Base-by-base conservation (phyloP, 2,113 vertebrate genomes). In the Leptobrachium leishanense region DNA sequence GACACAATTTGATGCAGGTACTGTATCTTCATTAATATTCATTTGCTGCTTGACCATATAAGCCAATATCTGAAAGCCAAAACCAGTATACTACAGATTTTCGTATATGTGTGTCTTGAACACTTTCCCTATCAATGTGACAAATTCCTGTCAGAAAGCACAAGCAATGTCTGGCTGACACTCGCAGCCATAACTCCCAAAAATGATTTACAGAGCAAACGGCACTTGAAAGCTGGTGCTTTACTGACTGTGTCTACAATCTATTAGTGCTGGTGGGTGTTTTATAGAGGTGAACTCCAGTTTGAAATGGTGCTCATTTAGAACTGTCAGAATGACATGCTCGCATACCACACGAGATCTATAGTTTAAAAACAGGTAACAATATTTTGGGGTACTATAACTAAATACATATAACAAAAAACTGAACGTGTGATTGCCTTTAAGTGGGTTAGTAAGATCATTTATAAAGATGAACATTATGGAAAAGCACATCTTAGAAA, bases 281-380 rank as follows among this genome's bases (percentile, higher is more conserved):
- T 83, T 83, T 79, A 76, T 81, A 81, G 73, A 66, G 68, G 62
- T 54, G 82, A 83, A 83, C 75, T 66, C 43, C 43, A 57, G 62
- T 78, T 84, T 85, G 80, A 74, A 82, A 86, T 80, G 80, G 76
- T 71, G 43, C 55, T 84, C 70, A 62, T 86, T 83, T 84, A 59
- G 77, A 84, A 67, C 55, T 72, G 15, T 50, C 66, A 68, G 68
- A 68, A 68, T 68, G 74, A 46, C 65, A 73, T 83, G 83, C 67
- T 78, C 72, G 82, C 66, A 72, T 62, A 75, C 53, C 62, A 83
- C 77, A 80, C 2, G 75, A 75, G 65, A 74, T 71, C 71, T 53
- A 72, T 9, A 7, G 46, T 69, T 82, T 71, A 71, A 31, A 81
- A 55, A 76, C 39, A 57, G 46, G 46, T 50, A 8, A 50, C 46